These are phyloP conservation scores for Microctonus aethiopoides DNA, from an alignment of 2,888 invertebrate species.

Conservation along the genomic window DNA sequence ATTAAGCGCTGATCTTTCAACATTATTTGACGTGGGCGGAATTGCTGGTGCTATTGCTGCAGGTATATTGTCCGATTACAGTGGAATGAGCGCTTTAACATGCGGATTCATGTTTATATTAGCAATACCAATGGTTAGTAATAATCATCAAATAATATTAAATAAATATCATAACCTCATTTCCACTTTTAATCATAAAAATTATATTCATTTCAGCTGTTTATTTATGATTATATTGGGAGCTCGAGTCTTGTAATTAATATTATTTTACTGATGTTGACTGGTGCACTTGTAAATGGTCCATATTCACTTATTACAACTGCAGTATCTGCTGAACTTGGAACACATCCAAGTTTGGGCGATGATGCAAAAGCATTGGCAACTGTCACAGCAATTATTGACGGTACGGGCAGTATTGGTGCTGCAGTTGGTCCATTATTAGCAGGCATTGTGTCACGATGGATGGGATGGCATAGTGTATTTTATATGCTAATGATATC, in stretches of 20 bases:
- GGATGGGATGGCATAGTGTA: conserved; percentile 83
- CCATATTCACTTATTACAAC: conserved; percentile 97
- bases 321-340: conserved; percentile 93
- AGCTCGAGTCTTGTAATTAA: conserved; percentile 73
- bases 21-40: conserved; percentile 90
- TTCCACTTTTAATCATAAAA: conserved; percentile 7
- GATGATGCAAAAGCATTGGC: conserved; percentile 91
- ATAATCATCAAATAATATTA: background rate
- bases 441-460: conserved; percentile 81
- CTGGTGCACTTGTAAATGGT: conserved; percentile 91
- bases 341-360: conserved; percentile 85
- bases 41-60: conserved; percentile 90
- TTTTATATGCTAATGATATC: conserved; percentile 91
- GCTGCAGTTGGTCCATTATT: conserved; percentile 93
- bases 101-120: conserved; percentile 84
- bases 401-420: conserved; percentile 94
- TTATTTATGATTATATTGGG: conserved; percentile 82
- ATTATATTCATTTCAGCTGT: conserved; percentile 72
- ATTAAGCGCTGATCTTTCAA: conserved; percentile 81
- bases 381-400: conserved; percentile 97
- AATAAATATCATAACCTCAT: conserved; percentile 8
- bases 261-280: conserved; percentile 76
- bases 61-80: conserved; percentile 85
- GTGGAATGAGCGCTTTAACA: conserved; percentile 87
- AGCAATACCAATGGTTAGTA: conserved; percentile 83